A percentile compares a stretch with the other conserved stretches of the same genome.
phyloP scores from a whole-genome alignment of 2,113 vertebrate genomes.

The Menidia beryllina region DNA sequence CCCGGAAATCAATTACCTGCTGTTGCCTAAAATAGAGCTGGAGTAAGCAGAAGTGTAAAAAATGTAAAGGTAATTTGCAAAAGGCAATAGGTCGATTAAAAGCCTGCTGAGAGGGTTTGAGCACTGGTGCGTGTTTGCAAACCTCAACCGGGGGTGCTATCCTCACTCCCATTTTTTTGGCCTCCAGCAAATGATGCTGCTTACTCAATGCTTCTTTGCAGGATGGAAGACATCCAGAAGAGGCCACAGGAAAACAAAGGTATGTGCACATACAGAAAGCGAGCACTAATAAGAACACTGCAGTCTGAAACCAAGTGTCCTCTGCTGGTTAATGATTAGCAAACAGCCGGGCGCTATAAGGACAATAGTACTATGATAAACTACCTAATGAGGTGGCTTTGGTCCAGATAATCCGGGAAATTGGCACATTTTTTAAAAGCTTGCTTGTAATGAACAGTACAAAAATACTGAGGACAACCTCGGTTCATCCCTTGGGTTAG shows the following conservation, averaged over 20 bases:
- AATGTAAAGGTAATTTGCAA: too few species aligned
- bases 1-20: slow-evolving; percentile 58
- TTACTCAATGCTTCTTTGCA: slow-evolving; percentile 22
- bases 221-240: slow-evolving; percentile 12
- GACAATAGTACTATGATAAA: too few species aligned
- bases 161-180: slow-evolving; percentile 26
- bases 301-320: too few species aligned
- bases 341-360: too few species aligned
- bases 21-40: slow-evolving; percentile 56
- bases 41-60: slow-evolving; percentile 68
- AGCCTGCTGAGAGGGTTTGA: slow-evolving; percentile 37
- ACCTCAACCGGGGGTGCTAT: slow-evolving; percentile 50
- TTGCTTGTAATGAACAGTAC: too few species aligned
- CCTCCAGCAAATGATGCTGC: slow-evolving; percentile 31
- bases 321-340: too few species aligned
- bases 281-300: background rate
- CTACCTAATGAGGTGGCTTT: too few species aligned
- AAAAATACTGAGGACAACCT: too few species aligned
- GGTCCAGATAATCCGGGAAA: too few species aligned
- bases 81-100: slow-evolving; percentile 61
- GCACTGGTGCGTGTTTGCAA: slow-evolving; percentile 35
- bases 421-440: too few species aligned
- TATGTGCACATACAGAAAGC: background rate
- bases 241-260: too few species aligned
- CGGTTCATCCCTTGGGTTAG: too few species aligned